These are phyloP conservation scores for Caretta caretta DNA, from an alignment of 2,113 vertebrate species.

Conservation along the genomic window DNA sequence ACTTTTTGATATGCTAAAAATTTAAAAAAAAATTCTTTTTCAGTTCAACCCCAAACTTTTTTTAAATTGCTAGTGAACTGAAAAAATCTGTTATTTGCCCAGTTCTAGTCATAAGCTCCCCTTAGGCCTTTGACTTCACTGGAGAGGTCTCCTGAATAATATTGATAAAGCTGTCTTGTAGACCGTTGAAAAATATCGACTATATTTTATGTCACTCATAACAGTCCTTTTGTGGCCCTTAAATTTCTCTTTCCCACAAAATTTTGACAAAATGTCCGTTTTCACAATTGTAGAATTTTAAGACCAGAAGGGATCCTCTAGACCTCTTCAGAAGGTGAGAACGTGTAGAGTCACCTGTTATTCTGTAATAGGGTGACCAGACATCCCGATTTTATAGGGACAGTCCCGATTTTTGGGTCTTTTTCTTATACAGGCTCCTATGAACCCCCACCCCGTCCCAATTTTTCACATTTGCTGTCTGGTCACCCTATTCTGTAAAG, in stretches of 20 bases:
- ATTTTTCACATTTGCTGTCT: too few relatives aligned
- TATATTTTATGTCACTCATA: too few relatives aligned
- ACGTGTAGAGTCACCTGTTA: background rate
- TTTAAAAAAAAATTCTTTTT: background rate
- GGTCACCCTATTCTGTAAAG: too few relatives aligned
- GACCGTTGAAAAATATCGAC: background rate
- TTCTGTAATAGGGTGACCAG: too few relatives aligned
- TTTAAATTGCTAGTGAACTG: too few relatives aligned
- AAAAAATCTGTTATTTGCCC: background rate
- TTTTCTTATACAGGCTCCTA: too few relatives aligned
- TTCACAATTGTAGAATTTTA: background rate
- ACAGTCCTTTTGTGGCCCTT: background rate
- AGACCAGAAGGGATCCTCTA: too few relatives aligned
- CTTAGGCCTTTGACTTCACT: background rate
- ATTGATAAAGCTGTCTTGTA: background rate
- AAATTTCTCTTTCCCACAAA: background rate
- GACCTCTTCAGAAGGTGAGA: background rate
- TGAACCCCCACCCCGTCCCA: too few relatives aligned
- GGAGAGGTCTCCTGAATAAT: background rate
- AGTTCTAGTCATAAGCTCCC: background rate
- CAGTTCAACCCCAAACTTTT: background rate
- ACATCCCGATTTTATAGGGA: too few relatives aligned
- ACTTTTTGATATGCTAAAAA: background rate
- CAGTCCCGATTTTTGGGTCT: too few relatives aligned
- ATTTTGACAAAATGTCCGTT: slow-evolving; percentile 10